Base-by-base conservation (phyloP, 1,140 invertebrate genomes). In the Diprion similis region DNA sequence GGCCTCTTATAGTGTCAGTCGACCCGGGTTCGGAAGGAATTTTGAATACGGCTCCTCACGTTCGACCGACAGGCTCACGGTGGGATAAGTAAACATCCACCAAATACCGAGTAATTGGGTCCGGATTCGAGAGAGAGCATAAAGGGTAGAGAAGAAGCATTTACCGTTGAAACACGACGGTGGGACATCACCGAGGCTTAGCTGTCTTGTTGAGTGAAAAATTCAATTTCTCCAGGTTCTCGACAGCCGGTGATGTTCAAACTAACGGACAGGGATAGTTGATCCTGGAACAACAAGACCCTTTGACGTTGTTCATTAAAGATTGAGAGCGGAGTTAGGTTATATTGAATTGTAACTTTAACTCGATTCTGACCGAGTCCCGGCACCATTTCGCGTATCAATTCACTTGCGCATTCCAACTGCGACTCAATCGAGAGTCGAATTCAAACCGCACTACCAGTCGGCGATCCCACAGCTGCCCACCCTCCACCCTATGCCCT, bases 341-440 rank as follows among this genome's bases (percentile, higher is more conserved):
- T 37, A 59, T 8, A 13, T 59, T 17, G 51, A 59, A 59, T 59
- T 17, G 51, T 59, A 59, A 59, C 11, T 59, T 59, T 59, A 59
- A 59, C 51, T 13, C n/a, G 51, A 59, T 59, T 0, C 51, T 9
- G 9, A 59, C 24, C 24, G 24, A 37, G 24, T 37, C 24, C 24
- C 24, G 24, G 24, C 24, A 37, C 24, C 24, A 3, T 37, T 37
- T 6, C 24, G 11, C 9, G 11, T 59, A 17, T 13, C 24, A 59
- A 59, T 59, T 59, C 51, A 59, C 51, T 59, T 59, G n/a, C 51
- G 51, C 51, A 59, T 59, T 59, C 51, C 51, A 59, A 59, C 51
- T 59, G 51, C 51, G 51, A 59, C 51, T 59, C 51, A 59, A 59
- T 59, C 51, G 51, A 59, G 51, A 59, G 51, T 59, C 51, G 51